Evolutionary conservation across 1,140 invertebrate genomes (phyloP).

Genomic region (Araneus ventricosus): DNA sequence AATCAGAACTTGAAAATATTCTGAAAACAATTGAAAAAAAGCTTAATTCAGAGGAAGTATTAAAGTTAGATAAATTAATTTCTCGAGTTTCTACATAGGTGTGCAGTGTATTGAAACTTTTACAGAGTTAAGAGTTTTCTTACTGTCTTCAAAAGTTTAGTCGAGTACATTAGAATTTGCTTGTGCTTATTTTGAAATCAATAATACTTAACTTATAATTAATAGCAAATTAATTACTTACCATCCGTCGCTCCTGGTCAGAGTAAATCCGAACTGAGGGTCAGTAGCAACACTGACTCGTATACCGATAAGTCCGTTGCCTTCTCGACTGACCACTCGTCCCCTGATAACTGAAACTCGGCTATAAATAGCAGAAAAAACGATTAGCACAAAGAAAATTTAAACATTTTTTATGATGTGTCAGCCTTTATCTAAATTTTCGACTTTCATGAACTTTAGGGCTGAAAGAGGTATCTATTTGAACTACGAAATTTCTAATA

Average conservation of each 20-base stretch:
- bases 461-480: too few species aligned
- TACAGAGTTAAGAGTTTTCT: too few species aligned
- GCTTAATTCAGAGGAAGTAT: too few species aligned
- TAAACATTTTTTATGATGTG: background rate
- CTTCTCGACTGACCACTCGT: slow-evolving; percentile 92
- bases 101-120: too few species aligned
- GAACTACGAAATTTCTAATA: too few species aligned
- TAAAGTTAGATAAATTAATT: too few species aligned
- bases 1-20: too few species aligned
- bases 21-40: too few species aligned
- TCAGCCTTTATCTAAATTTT: background rate
- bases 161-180: too few species aligned
- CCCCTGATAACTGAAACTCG: slow-evolving; percentile 97
- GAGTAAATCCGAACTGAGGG: slow-evolving; percentile 93
- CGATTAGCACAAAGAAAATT: background rate
- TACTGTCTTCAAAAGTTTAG: too few species aligned
- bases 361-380: slow-evolving; percentile 82
- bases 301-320: slow-evolving; percentile 95
- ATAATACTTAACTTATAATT: background rate
- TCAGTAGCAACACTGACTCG: slow-evolving; percentile 87
- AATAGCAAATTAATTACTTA: slow-evolving; percentile 78
- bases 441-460: background rate
- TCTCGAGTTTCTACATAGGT: too few species aligned
- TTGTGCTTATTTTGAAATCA: too few species aligned
- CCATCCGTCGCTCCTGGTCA: slow-evolving; percentile 85